Percentiles rank a stretch among this genome's conserved stretches.
These are phyloP conservation scores for Myoxocephalus aenaeus DNA, from an alignment of 2,797 vertebrate genomes.

Conservation along the genomic window DNA sequence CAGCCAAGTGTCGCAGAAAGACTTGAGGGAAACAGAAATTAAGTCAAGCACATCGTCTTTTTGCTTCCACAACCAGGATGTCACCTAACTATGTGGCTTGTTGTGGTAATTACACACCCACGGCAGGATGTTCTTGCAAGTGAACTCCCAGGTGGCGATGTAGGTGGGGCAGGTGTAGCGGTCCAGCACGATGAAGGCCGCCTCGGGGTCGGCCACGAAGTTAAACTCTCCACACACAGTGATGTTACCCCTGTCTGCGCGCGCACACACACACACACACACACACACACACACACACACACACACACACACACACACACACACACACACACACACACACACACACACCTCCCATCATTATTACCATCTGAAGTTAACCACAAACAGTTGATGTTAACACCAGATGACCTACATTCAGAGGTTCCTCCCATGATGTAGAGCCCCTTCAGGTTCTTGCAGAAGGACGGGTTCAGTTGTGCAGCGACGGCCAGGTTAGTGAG, in stretches of 20 bases:
- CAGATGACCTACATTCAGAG: conserved; percentile 66
- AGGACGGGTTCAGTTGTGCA: conserved; percentile 76
- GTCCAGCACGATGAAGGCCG: conserved; percentile 81
- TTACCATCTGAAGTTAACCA: background rate
- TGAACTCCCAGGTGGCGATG: conserved; percentile 83
- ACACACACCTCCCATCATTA: background rate
- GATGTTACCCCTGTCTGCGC: conserved; percentile 80
- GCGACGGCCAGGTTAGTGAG: conserved; percentile 84
- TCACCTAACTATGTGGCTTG: background rate
- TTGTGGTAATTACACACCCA: conserved; percentile 57
- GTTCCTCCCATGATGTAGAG: conserved; percentile 84
- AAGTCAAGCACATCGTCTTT: background rate
- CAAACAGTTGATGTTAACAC: background rate
- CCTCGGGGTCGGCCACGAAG: conserved; percentile 84
- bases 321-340: conserved; percentile 18
- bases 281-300: no score
- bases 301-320: conserved; percentile 15
- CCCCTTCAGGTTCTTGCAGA: conserved; percentile 78
- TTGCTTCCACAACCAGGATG: background rate
- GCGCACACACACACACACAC: no score
- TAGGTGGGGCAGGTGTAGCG: conserved; percentile 80
- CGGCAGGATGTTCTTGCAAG: conserved; percentile 72
- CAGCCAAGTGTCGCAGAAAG: conserved; percentile 47
- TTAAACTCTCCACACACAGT: conserved; percentile 83
- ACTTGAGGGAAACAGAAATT: conserved; percentile 25